A percentile compares a stretch with the other conserved stretches of the same genome.
Evolutionary conservation across 2,797 vertebrate genomes (phyloP).

Genomic region (Chiroxiphia lanceolata): DNA sequence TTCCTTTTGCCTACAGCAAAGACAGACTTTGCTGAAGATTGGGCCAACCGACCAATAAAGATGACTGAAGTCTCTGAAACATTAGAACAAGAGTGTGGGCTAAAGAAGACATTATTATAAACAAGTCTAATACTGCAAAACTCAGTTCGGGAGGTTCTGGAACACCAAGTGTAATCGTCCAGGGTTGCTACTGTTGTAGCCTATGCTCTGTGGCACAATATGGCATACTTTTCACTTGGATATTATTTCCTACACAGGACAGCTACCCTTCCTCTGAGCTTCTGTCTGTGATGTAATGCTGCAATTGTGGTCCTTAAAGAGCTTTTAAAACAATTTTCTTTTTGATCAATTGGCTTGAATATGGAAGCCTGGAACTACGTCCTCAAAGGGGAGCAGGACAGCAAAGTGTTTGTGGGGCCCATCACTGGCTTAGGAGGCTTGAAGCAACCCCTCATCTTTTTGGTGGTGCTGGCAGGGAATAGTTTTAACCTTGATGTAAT

Average conservation of each 20-base stretch:
- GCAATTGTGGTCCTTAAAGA: neutral
- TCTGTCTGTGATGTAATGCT: neutral
- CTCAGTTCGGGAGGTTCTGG: neutral
- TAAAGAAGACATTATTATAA: neutral
- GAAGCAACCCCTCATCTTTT: neutral
- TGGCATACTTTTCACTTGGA: neutral
- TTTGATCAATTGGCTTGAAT: neutral
- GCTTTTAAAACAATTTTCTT: neutral
- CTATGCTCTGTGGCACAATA: neutral
- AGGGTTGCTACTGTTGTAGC: neutral
- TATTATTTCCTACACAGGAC: neutral
- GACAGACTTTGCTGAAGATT: neutral
- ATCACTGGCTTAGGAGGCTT: neutral
- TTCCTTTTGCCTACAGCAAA: neutral
- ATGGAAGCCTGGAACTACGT: fast-evolving
- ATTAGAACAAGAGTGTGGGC: neutral
- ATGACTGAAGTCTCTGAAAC: neutral
- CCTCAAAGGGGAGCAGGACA: neutral
- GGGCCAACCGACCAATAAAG: neutral
- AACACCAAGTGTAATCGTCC: neutral
- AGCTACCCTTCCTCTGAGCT: neutral
- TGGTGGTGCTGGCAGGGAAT: neutral
- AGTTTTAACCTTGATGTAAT: neutral
- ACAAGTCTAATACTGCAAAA: neutral
- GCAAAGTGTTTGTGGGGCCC: neutral